phyloP scores from a whole-genome alignment of 2,888 invertebrate genomes.

The Baccha elongata region DNA sequence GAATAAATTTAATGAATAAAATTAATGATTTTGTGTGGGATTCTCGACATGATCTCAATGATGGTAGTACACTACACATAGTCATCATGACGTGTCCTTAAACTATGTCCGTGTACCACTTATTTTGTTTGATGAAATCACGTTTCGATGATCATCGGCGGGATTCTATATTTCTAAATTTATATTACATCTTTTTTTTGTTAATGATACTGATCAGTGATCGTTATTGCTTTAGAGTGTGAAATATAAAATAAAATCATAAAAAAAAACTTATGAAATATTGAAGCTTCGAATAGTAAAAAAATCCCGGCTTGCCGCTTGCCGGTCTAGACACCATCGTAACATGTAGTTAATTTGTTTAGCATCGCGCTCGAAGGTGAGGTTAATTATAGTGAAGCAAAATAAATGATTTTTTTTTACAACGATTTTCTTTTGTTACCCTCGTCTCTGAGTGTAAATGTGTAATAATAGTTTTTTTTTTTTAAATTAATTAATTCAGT shows the following conservation, averaged over 20 bases:
- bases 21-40: constrained; percentile 43
- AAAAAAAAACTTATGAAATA: too few species aligned
- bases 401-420: constrained; percentile 42
- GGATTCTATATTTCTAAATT: constrained; percentile 55
- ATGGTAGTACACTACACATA: constrained; percentile 16
- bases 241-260: background rate
- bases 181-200: constrained; percentile 5
- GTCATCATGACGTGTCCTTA: constrained; percentile 46
- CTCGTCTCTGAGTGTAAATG: constrained; percentile 34
- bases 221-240: background rate
- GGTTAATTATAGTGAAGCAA: background rate
- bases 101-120: constrained; percentile 62
- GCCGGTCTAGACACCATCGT: constrained; percentile 54
- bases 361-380: constrained; percentile 52
- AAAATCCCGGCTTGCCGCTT: background rate
- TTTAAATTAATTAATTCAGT: constrained; percentile 45
- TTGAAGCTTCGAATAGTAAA: background rate
- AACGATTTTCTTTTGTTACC: constrained; percentile 29
- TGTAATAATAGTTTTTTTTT: constrained; percentile 29
- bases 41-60: constrained; percentile 41
- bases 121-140: constrained; percentile 42
- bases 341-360: constrained; percentile 31
- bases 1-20: constrained; percentile 39
- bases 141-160: constrained; percentile 51
- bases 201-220: background rate